These are phyloP conservation scores for Darevskia nairensis DNA, from an alignment of 2,797 vertebrate genomes.

Conservation along the genomic window DNA sequence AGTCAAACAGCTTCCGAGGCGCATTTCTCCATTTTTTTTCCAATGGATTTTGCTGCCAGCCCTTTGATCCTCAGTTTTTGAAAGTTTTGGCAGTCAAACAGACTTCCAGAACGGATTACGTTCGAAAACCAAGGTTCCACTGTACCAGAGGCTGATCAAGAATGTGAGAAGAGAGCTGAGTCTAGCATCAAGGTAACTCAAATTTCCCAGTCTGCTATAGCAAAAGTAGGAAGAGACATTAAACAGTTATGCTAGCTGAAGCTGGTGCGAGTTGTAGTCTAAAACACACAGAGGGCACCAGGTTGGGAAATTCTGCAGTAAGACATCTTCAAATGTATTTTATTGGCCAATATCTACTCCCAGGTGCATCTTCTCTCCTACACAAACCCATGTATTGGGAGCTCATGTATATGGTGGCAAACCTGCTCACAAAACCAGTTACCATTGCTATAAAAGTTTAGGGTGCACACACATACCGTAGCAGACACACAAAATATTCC, in stretches of 20 bases:
- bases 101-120: no score
- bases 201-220: no score
- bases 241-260: not conserved
- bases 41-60: no score
- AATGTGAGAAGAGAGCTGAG: not conserved
- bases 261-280: no score
- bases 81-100: no score
- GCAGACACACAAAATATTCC: no score
- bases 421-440: not conserved
- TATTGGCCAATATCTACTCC: not conserved
- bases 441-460: not conserved
- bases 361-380: not conserved
- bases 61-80: no score
- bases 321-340: not conserved
- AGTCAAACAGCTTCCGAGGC: no score
- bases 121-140: no score
- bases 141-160: not conserved
- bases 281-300: no score
- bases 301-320: not conserved
- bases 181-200: not conserved
- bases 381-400: not conserved
- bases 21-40: no score
- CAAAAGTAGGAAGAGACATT: not conserved
- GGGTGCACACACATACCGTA: no score
- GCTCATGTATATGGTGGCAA: not conserved